Conservation (phyloP, 64 coral and sea anemone genomes). For the Pachyseris speciosa region DNA sequence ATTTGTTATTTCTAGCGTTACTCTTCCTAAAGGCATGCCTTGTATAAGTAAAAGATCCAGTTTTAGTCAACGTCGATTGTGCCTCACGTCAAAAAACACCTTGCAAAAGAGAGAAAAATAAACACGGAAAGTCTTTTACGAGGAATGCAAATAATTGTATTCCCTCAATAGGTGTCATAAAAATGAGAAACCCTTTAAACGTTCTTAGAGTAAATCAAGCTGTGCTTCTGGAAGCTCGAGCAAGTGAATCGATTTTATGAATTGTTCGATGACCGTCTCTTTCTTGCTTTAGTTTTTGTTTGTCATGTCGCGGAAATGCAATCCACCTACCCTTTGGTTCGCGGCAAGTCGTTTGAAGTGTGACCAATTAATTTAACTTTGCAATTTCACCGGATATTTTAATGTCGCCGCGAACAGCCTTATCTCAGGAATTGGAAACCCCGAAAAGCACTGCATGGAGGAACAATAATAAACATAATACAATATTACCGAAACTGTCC, state of each 20-base stretch:
- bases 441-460: not conserved
- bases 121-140: no score
- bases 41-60: no score
- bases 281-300: not conserved
- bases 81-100: no score
- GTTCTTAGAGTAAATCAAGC: not conserved
- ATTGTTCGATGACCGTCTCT: no score
- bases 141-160: not conserved
- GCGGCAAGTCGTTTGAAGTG: not conserved
- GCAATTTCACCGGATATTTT: conserved; percentile 37
- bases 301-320: not conserved
- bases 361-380: conserved; percentile 27
- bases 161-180: not conserved
- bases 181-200: not conserved
- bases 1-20: no score
- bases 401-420: not conserved
- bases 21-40: no score
- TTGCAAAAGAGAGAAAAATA: no score
- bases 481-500: no score
- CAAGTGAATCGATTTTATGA: no score
- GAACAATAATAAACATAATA: no score
- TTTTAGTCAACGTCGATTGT: no score
- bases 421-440: not conserved
- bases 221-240: not conserved
- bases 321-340: not conserved